These are phyloP conservation scores for Brenthis ino DNA, from an alignment of 2,888 invertebrate genomes.

Conservation along the genomic window DNA sequence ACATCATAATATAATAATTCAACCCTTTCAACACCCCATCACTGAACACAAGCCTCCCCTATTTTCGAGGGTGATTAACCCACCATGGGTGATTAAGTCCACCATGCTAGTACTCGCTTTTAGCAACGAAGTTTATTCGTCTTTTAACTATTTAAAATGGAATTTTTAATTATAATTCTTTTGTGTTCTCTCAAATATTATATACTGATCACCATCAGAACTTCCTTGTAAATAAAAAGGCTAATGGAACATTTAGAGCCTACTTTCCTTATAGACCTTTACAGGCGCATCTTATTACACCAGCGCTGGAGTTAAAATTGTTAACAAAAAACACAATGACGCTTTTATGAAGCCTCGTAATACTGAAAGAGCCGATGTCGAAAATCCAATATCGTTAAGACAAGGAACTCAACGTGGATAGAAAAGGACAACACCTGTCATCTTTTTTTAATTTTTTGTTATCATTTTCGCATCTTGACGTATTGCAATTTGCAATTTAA, in stretches of 20 bases:
- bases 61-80: no score
- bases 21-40: no score
- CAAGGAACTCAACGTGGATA: constrained; percentile 19
- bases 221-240: constrained; percentile 13
- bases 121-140: no score
- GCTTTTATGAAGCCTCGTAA: constrained; percentile 38
- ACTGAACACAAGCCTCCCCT: no score
- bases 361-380: constrained; percentile 33
- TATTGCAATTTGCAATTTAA: not conserved
- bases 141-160: no score
- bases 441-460: constrained; percentile 3
- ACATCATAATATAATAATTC: no score
- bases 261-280: constrained; percentile 36
- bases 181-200: not conserved
- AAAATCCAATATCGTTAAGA: constrained; percentile 36
- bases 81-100: no score
- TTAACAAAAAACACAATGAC: constrained; percentile 37
- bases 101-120: no score
- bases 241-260: constrained; percentile 33
- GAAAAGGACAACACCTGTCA: constrained; percentile 4
- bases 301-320: constrained; percentile 32
- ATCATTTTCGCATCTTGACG: no score
- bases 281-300: constrained; percentile 27
- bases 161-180: no score
- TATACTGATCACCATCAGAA: constrained; percentile 1